phyloP scores from a whole-genome alignment of 2,797 vertebrate species.

The Carduelis carduelis region DNA sequence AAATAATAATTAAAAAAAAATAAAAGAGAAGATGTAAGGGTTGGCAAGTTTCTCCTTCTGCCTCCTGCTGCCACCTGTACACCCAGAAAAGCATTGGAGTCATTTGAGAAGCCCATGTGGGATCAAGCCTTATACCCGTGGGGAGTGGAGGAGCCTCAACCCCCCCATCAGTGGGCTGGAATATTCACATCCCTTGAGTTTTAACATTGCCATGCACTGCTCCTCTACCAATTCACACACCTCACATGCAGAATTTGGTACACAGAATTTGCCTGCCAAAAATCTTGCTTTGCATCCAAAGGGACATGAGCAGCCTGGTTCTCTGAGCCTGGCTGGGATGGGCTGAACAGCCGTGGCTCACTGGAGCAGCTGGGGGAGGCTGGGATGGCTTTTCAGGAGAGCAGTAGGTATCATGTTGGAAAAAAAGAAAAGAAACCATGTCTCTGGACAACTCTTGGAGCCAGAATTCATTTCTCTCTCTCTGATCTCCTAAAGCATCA shows the following conservation, averaged over 20 bases:
- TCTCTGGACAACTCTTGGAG: slow-evolving; percentile 22
- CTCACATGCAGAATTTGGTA: not conserved
- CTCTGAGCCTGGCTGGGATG: not conserved
- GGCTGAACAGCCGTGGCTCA: not conserved
- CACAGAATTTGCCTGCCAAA: not conserved
- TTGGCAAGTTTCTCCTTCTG: not conserved
- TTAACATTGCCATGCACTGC: rapidly evolving
- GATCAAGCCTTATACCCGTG: not conserved
- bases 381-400: not conserved
- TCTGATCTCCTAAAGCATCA: slow-evolving; percentile 32
- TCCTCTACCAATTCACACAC: not conserved
- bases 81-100: not conserved
- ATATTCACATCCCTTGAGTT: not conserved
- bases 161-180: rapidly evolving
- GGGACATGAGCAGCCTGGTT: rapidly evolving
- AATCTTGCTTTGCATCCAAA: not conserved
- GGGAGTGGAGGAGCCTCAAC: not conserved
- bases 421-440: not conserved
- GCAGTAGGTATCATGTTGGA: not conserved
- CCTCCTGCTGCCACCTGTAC: not conserved
- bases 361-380: not conserved
- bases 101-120: not conserved
- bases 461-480: slow-evolving; percentile 22
- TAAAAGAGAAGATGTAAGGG: rapidly evolving
- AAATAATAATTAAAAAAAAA: too few relatives aligned